Evolutionary conservation across 2,888 invertebrate genomes (phyloP), one percentile per base, ranked within the genome.

Genomic region (Callyntrura sp.): DNA sequence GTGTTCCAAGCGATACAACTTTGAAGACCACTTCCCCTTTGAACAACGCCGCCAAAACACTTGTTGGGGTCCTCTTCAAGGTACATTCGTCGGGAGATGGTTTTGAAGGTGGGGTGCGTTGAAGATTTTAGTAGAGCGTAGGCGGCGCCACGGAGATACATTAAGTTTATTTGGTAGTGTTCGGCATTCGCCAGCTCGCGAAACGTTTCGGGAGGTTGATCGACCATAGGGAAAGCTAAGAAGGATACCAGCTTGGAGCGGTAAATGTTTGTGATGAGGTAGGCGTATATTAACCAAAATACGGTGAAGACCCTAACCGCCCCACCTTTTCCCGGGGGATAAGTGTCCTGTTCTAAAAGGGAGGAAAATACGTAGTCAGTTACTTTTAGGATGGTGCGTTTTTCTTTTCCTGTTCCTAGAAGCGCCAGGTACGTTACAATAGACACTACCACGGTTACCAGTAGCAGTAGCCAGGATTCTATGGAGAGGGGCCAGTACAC

Each of bases 221-320:
- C 90, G 0, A 79, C 4, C 20, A 48, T 20, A 0, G 91, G 91
- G 65, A 89, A 91, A 6, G 88, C 90, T 0, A 91, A 84, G n/a
- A 91, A 81, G 11, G 81, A 51, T 0, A 92, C 76, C 4, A 93
- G 81, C 81, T 93, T 90, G 0, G 90, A 90, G 25, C 83, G 60
- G 79, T 93, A 93, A 0, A 82, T 87, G 9, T 90, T 91, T 8
- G 89, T 48, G 0, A 91, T 55, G 2, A 91, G 14, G 0, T 91
- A 17, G 12, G 55, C 55, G 62, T 78, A 90, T 4, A 91, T 28
- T 9, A 90, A 28, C 90, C 90, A 92, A 60, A 88, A 91, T 5
- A 73, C 1, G 12, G 51, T 43, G n/a, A 91, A 81, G 0, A 78
- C 45, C 9, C 86, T 12, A 8, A 48, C 43, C 2, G 17, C 4